Evolutionary conservation across 2,113 vertebrate genomes (phyloP).

Genomic region (Haplochromis burtoni): DNA sequence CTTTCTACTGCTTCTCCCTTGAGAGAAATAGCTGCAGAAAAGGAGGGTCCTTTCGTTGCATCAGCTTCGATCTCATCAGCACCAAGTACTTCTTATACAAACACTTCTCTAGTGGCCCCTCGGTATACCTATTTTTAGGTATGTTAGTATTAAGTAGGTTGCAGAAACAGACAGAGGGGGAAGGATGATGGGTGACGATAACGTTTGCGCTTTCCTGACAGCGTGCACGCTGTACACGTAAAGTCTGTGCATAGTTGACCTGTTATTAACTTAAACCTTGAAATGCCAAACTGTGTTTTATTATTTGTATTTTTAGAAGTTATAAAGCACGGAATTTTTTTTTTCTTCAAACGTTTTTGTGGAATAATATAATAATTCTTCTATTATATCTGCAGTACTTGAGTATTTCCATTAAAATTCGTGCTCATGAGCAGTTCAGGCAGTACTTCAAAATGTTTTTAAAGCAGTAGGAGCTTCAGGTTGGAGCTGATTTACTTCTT

Average conservation of each 20-base stretch:
- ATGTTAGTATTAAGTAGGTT: neutral
- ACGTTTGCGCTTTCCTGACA: neutral
- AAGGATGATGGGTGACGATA: neutral
- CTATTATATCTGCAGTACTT: neutral
- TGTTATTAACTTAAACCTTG: neutral
- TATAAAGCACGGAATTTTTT: neutral
- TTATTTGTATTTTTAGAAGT: neutral
- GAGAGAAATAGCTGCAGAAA: neutral
- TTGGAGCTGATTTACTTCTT: neutral
- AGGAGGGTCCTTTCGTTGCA: neutral
- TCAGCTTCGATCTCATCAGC: neutral
- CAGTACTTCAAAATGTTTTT: neutral
- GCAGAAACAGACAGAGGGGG: neutral
- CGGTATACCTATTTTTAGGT: slow-evolving; percentile 20
- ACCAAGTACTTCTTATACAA: neutral
- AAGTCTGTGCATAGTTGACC: neutral
- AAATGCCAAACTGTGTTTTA: neutral
- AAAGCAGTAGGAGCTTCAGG: neutral
- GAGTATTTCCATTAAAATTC: neutral
- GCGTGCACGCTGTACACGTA: neutral
- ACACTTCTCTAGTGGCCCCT: neutral
- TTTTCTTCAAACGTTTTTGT: neutral
- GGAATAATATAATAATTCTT: neutral
- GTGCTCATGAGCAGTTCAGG: neutral
- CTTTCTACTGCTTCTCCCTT: slow-evolving; percentile 2